Percentiles rank a stretch among this genome's conserved stretches.
Conservation (phyloP, 1,140 invertebrate genomes). For the Zaprionus lachaisei region DNA sequence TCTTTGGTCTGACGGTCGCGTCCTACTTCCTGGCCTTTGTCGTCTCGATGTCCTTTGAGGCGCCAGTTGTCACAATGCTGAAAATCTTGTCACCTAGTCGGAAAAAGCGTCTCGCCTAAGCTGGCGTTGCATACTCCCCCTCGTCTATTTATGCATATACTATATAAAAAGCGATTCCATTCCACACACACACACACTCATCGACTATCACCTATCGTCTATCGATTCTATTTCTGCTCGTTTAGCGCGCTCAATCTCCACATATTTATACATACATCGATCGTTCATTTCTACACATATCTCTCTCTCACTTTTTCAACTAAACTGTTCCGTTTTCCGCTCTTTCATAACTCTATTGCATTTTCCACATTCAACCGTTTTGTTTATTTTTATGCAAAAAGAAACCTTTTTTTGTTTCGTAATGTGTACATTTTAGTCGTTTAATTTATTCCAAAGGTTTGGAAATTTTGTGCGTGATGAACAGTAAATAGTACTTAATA, state of each 20-base stretch:
- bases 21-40: conserved; percentile 92
- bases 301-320: conserved; percentile 7
- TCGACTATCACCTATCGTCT: conserved; percentile 20
- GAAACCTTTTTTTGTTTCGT: conserved; percentile 62
- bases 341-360: neutral
- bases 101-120: conserved; percentile 85
- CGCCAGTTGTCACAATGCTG: conserved; percentile 93
- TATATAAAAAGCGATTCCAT: conserved; percentile 33
- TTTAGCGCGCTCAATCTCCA: conserved; percentile 36
- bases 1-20: conserved; percentile 90
- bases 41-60: conserved; percentile 92
- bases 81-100: conserved; percentile 90
- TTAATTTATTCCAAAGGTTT: conserved; percentile 78
- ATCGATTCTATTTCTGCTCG: conserved; percentile 46
- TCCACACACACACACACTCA: conserved; percentile 23
- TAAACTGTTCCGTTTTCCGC: neutral
- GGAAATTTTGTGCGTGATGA: conserved; percentile 70
- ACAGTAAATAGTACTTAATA: conserved; percentile 75
- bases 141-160: conserved; percentile 64
- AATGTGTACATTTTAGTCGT: conserved; percentile 79
- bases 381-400: conserved; percentile 34
- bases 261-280: conserved; percentile 47
- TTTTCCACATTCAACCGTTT: conserved; percentile 21
- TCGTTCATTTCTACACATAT: conserved; percentile 21
- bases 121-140: conserved; percentile 5